phyloP scores from a whole-genome alignment of 2,797 vertebrate genomes.

The Apogon talboti region DNA sequence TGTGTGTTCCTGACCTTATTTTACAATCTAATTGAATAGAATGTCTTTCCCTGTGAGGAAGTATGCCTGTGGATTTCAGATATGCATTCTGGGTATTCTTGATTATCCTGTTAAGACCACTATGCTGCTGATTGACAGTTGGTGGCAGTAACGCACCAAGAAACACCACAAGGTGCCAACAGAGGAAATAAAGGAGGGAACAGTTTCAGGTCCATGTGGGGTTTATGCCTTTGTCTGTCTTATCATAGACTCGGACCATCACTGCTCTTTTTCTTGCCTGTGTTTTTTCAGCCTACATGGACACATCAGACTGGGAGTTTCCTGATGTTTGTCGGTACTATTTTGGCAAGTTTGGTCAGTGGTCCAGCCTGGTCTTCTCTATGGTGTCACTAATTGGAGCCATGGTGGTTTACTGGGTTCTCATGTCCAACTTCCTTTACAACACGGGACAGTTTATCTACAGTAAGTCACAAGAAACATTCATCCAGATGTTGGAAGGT shows the following conservation, averaged over 20 bases:
- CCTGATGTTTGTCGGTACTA: slow-evolving; percentile 95
- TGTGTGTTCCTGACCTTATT: no score
- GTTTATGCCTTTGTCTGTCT: no score
- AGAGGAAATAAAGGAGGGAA: no score
- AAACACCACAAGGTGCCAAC: not conserved
- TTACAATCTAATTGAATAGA: no score
- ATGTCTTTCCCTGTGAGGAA: no score
- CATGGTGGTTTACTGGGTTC: slow-evolving; percentile 99
- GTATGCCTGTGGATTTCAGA: no score
- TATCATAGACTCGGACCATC: no score
- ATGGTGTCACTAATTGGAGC: slow-evolving; percentile 94
- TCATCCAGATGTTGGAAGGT: no score
- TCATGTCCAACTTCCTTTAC: slow-evolving; percentile 98
- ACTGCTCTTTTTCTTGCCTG: slow-evolving; percentile 1
- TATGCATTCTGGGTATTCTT: no score
- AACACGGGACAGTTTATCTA: slow-evolving; percentile 96
- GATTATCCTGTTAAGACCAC: not conserved
- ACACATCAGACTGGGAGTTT: slow-evolving; percentile 94
- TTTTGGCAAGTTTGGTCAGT: slow-evolving; percentile 93
- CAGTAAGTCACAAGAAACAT: slow-evolving; percentile 84
- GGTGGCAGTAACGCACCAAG: slow-evolving; percentile 4
- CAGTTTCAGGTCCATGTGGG: no score
- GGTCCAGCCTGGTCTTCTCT: slow-evolving; percentile 95
- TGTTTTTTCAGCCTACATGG: slow-evolving; percentile 79
- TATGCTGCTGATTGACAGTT: not conserved